Base-by-base conservation (phyloP, 2,888 invertebrate species). In the Tachina lurida region DNA sequence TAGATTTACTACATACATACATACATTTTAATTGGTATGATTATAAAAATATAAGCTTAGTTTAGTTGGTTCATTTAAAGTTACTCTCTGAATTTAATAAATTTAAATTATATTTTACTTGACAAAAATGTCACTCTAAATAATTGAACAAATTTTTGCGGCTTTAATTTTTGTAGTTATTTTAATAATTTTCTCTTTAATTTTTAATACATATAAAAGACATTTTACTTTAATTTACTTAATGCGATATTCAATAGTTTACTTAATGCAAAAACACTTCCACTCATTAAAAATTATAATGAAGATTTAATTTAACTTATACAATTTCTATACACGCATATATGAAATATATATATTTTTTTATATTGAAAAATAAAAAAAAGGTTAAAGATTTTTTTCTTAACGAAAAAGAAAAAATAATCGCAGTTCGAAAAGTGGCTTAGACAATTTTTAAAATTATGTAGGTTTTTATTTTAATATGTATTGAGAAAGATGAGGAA, bases 211-310 rank as follows among this genome's bases (percentile, higher is more conserved):
- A 15, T 52, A 65, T 52, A 31, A 81, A 81, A 74, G 74, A 81
- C 80, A 81, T 63, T 43, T 31, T 71, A 43, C n/a, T 52, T 62
- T 49, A n/a, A 76, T 49, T 73, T 80, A 65, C 65, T 80, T 73
- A 65, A 74, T n/a, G 10, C 10, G 5, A 54, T 65, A 19, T 47
- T 1, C 41, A 63, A 19, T 17, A 60, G 13, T 73, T 43, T 31
- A 49, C 31, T 31, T 31, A n/a, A 31, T 56, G 39, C 19, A 54
- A 49, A 31, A 31, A 31, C 31, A 47, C 71, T 73, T 80, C 73
- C 79, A 65, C 39, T 41, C 13, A 70, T 19, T 13, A 67, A 60
- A 52, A 52, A 68, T 19, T 56, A 10, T 45, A 47, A 39, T 52
- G 10, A 49, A 49, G 43, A 22, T 54, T 54, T 58, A 22, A 60